Conservation (phyloP, 2,888 invertebrate genomes). For the Gryllus longicercus region DNA sequence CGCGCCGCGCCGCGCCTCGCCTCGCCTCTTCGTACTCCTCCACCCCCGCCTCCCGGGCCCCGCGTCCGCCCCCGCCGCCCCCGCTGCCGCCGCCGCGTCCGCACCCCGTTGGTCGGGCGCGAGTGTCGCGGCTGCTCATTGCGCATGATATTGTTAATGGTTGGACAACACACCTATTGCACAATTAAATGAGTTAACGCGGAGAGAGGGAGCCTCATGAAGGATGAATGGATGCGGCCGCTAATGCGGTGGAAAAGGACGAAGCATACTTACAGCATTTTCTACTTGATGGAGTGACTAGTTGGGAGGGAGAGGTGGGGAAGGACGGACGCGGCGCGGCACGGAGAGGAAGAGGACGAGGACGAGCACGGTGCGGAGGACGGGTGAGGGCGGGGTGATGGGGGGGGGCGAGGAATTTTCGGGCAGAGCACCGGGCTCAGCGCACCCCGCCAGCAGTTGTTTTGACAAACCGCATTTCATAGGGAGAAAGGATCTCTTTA, state of each 20-base stretch:
- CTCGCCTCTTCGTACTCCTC: neutral
- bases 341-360: too few species aligned
- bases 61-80: neutral
- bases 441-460: neutral
- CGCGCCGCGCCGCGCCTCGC: neutral
- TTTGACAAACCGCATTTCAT: conserved; percentile 17
- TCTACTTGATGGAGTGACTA: conserved; percentile 17
- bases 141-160: conserved; percentile 17
- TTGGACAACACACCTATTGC: conserved; percentile 1
- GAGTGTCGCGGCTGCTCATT: neutral
- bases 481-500: conserved; percentile 10
- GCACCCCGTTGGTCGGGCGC: neutral
- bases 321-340: neutral
- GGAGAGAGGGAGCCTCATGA: conserved; percentile 4
- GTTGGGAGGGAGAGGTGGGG: neutral
- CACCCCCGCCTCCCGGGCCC: neutral
- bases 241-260: conserved; percentile 6
- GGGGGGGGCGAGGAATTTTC: neutral
- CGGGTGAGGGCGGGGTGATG: neutral
- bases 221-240: neutral
- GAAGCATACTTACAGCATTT: conserved; percentile 6
- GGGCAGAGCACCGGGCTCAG: neutral
- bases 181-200: conserved; percentile 3
- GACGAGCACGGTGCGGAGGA: neutral
- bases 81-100: neutral